Evolutionary conservation across 2,888 invertebrate genomes (phyloP).

Genomic region (Chamaedrilus cognettii): DNA sequence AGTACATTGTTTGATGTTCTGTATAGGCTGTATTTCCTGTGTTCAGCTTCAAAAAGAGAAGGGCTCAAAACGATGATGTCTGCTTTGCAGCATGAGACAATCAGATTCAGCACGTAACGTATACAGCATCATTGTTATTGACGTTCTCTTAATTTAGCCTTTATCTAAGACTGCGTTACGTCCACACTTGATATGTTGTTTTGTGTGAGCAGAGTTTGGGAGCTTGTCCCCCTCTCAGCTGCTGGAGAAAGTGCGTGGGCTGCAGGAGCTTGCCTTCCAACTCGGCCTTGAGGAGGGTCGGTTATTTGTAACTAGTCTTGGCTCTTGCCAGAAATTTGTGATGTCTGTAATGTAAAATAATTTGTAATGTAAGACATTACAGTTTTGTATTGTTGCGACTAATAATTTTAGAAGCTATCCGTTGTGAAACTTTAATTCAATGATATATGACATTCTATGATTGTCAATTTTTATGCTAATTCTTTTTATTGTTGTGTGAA

Average conservation of each 20-base stretch:
- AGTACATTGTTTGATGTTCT: no score
- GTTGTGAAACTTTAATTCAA: neutral
- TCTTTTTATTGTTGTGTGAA: neutral
- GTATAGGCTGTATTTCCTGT: no score
- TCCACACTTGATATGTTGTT: no score
- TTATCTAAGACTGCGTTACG: no score
- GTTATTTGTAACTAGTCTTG: neutral
- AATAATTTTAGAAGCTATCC: neutral
- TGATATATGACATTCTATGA: neutral
- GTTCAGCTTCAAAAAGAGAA: no score
- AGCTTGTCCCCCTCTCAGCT: slow-evolving; percentile 77
- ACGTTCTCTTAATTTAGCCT: no score
- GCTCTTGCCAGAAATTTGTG: neutral
- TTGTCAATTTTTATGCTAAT: neutral
- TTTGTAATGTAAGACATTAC: neutral
- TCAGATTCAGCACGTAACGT: no score
- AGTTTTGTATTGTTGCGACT: neutral
- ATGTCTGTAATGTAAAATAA: no score
- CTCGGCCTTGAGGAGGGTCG: slow-evolving; percentile 82
- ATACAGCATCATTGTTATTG: no score
- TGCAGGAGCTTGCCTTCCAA: slow-evolving; percentile 93
- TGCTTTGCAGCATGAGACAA: no score
- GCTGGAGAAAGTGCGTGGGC: slow-evolving; percentile 88
- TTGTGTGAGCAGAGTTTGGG: slow-evolving; percentile 46
- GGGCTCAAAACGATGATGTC: no score